Percentiles rank a stretch among this genome's conserved stretches.
Evolutionary conservation across 2,888 invertebrate genomes (phyloP).

Genomic region (Orthosia incerta): DNA sequence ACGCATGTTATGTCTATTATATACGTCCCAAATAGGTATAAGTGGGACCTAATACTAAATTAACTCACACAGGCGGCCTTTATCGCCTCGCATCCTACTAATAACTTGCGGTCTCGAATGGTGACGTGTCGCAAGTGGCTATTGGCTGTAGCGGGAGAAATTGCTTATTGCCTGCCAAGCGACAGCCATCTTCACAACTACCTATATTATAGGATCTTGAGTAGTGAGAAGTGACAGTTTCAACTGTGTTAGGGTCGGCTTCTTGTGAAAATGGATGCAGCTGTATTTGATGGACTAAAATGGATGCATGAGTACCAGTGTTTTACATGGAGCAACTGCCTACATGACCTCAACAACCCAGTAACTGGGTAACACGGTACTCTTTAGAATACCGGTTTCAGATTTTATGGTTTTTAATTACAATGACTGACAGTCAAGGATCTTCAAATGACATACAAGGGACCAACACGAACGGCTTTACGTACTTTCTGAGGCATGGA

Average conservation of each 20-base stretch:
- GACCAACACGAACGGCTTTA: not conserved
- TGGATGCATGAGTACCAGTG: too few species aligned
- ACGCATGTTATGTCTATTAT: conserved; percentile 53
- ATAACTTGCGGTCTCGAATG: conserved; percentile 69
- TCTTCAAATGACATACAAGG: not conserved
- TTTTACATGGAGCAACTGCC: too few species aligned
- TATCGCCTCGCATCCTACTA: conserved; percentile 61
- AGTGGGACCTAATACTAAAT: conserved; percentile 62
- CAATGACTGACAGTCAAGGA: not conserved
- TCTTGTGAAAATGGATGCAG: too few species aligned
- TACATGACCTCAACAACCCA: too few species aligned
- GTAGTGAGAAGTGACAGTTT: conserved; percentile 26
- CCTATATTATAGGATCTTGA: conserved; percentile 19
- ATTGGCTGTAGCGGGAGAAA: conserved; percentile 65
- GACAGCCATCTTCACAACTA: conserved; percentile 46
- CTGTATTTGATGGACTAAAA: too few species aligned
- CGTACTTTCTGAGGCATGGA: not conserved
- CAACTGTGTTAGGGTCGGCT: not conserved
- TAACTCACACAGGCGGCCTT: conserved; percentile 62
- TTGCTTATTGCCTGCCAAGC: conserved; percentile 66
- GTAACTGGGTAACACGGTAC: too few species aligned
- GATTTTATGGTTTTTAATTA: too few species aligned
- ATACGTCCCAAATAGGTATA: conserved; percentile 54
- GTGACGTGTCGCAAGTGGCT: conserved; percentile 65
- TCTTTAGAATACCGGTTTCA: too few species aligned